These are phyloP conservation scores for Athene cunicularia DNA, from an alignment of 2,113 vertebrate species.

Conservation along the genomic window DNA sequence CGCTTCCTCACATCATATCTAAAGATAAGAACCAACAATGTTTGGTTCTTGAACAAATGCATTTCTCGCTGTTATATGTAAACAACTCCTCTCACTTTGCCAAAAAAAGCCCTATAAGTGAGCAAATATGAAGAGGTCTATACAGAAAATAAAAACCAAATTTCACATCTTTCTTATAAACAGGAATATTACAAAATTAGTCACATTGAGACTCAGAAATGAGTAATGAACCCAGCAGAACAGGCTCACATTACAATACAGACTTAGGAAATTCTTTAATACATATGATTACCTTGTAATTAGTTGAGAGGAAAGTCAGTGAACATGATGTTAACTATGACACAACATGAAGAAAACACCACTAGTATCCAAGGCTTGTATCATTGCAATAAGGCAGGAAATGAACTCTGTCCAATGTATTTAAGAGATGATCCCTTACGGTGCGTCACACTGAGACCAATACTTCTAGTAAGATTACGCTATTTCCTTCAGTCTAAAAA, in stretches of 20 bases:
- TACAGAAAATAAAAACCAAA: background rate
- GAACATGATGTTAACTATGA: background rate
- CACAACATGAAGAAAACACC: background rate
- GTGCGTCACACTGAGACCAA: background rate
- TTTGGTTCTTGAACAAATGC: background rate
- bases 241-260: background rate
- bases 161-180: rapidly evolving
- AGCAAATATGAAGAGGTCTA: background rate
- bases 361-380: background rate
- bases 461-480: background rate
- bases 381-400: background rate
- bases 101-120: background rate
- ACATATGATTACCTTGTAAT: background rate
- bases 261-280: background rate
- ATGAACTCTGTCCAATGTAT: background rate
- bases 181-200: background rate
- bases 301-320: background rate
- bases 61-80: background rate
- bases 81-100: background rate
- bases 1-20: background rate
- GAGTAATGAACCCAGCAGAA: background rate
- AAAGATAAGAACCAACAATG: background rate
- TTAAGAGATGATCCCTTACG: background rate
- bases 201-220: background rate
- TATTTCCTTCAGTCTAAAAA: background rate